phyloP scores from a whole-genome alignment of 2,113 vertebrate genomes.

The Mormyrus iriodes region DNA sequence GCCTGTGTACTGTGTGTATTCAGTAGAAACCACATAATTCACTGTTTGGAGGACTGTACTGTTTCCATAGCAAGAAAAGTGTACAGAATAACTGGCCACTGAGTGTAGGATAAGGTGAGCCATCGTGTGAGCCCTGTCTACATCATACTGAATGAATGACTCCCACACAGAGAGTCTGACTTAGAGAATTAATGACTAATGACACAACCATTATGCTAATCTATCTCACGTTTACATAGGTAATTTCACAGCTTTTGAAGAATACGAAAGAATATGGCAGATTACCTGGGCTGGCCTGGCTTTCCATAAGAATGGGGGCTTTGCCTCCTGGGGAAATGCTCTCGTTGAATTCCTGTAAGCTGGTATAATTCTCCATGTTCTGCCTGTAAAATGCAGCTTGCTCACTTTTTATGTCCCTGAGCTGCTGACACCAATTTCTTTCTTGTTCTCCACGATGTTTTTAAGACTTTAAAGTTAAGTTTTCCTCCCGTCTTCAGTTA shows the following conservation, averaged over 20 bases:
- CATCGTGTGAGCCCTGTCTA: not conserved
- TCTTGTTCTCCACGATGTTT: constrained; percentile 1
- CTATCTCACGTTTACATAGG: not conserved
- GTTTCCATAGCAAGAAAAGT: not conserved
- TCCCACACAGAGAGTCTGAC: not conserved
- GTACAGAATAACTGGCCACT: not conserved
- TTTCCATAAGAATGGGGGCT: constrained; percentile 30
- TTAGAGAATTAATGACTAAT: not conserved
- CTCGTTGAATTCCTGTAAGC: constrained; percentile 47
- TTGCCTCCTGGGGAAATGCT: constrained; percentile 25
- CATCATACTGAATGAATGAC: not conserved
- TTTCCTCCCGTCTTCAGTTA: not conserved
- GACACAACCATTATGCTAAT: not conserved
- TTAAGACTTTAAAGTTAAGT: not conserved
- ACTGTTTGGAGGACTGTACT: not conserved
- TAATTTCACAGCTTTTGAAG: not conserved
- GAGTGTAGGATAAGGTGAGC: not conserved
- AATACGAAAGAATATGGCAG: not conserved
- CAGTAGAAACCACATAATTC: not conserved
- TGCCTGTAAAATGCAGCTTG: constrained; percentile 29
- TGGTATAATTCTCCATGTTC: constrained; percentile 40
- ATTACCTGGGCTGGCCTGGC: constrained; percentile 22
- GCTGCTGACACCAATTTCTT: constrained; percentile 23
- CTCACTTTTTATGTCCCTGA: not conserved
- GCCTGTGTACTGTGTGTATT: not conserved